Evolutionary conservation across 2,797 vertebrate genomes (phyloP), one percentile per base, ranked within the genome.

Genomic region (Spinus olivaceus): DNA sequence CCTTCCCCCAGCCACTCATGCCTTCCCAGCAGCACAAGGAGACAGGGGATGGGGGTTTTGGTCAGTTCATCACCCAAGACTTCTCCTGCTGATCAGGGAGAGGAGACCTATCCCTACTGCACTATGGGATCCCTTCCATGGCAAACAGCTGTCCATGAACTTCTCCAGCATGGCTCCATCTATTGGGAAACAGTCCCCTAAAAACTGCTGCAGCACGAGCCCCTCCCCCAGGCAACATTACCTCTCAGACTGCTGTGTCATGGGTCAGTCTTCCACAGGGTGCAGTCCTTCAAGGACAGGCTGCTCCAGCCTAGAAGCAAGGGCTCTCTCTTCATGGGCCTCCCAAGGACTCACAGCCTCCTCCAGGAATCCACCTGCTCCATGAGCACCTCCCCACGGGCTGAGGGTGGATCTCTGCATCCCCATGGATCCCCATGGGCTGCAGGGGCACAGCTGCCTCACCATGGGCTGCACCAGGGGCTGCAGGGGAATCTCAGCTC

Each of bases 171-270:
- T 28, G n/a, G 12, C 8, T 59, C 23, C 28, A 60, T 8, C 39
- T 28, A 39, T n/a, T 11, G 15, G 28, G 15, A 20, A 59, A 5
- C 14, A 37, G 44, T 14, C 2, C 6, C 6, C 9, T 2, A 2
- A 23, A 27, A 71, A n/a, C 22, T 27, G 18, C 22, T 74, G 44
- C 27, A 37, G 3, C 1, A 0, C 15, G 27, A 27, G 12, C 23
- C 22, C 37, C 9, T 57, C 21, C 37, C 35, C 19, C 0, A 1
- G 16, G 14, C 14, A 27, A 7, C 22, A 67, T 10, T 13, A 9
- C 8, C 32, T 35, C 37, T 59, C 23, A 51, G 1, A 51, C n/a
- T 44, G 20, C n/a, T 59, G 46, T 0, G 0, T 6, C 0, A 0
- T 37, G n/a, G 18, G 23, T 37, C 53, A 12, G 12, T 37, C 32